phyloP scores from a whole-genome alignment of 2,888 invertebrate genomes.

The Bimastos eiseni region DNA sequence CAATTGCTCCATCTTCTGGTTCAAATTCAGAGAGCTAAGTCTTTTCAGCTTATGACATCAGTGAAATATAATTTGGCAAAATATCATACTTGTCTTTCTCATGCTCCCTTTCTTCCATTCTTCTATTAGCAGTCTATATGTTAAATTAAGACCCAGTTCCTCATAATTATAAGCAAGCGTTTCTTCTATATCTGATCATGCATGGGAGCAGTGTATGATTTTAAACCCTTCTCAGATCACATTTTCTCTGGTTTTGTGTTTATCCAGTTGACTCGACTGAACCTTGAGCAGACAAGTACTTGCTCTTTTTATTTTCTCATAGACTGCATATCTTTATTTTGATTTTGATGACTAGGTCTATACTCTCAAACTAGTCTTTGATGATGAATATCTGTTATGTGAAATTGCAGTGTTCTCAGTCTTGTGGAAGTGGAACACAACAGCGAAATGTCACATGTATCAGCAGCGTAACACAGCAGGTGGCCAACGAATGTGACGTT shows the following conservation, averaged over 20 bases:
- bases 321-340: background rate
- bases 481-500: slow-evolving; percentile 54
- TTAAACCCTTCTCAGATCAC: background rate
- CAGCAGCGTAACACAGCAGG: slow-evolving; percentile 54
- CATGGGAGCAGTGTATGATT: background rate
- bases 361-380: background rate
- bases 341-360: background rate
- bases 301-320: background rate
- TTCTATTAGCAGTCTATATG: too few species aligned
- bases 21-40: background rate
- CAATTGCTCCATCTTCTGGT: background rate
- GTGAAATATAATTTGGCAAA: too few species aligned
- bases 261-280: background rate
- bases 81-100: too few species aligned
- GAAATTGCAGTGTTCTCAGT: slow-evolving; percentile 53
- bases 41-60: background rate
- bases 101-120: too few species aligned
- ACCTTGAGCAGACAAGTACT: too few species aligned
- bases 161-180: too few species aligned
- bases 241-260: background rate
- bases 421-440: slow-evolving; percentile 61
- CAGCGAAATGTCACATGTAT: slow-evolving; percentile 59
- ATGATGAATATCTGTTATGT: background rate
- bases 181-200: background rate
- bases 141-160: too few species aligned